These are phyloP conservation scores for Sycophila texana DNA, from an alignment of 2,888 invertebrate species.

Conservation along the genomic window DNA sequence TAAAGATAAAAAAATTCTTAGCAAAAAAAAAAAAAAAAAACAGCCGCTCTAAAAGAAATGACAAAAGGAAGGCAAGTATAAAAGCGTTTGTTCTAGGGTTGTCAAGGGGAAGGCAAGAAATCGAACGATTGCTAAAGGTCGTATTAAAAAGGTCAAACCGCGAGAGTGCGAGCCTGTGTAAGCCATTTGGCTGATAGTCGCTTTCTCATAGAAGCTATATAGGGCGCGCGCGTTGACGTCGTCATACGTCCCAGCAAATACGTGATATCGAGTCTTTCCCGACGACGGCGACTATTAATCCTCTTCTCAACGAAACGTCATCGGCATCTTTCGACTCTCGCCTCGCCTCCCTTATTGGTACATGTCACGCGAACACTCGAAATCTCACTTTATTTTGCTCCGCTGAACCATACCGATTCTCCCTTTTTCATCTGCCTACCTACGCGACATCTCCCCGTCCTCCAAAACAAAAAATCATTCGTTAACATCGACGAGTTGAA, in stretches of 20 bases:
- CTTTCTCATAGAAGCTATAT: conserved; percentile 2
- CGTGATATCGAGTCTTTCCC: conserved; percentile 59
- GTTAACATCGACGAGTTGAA: not conserved
- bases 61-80: not conserved
- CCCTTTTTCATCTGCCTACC: not conserved
- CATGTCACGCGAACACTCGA: not conserved
- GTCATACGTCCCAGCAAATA: conserved; percentile 59
- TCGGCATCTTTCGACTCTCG: conserved; percentile 63
- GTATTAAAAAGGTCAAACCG: conserved; percentile 59
- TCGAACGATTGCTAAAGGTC: conserved; percentile 24
- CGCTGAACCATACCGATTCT: not conserved
- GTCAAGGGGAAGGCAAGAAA: not conserved
- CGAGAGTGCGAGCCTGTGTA: conserved; percentile 66
- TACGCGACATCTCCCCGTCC: too few relatives aligned
- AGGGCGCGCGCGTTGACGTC: conserved; percentile 60
- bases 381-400: conserved; percentile 17
- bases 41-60: too few relatives aligned
- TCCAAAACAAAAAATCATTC: not conserved
- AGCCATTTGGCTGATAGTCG: conserved; percentile 63
- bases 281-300: conserved; percentile 67
- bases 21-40: too few relatives aligned
- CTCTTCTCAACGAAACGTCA: conserved; percentile 64
- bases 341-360: not conserved
- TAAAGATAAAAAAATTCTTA: too few relatives aligned
- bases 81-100: not conserved